These are phyloP conservation scores for Anthophora plumipes DNA, from an alignment of 2,888 invertebrate species.

Conservation along the genomic window DNA sequence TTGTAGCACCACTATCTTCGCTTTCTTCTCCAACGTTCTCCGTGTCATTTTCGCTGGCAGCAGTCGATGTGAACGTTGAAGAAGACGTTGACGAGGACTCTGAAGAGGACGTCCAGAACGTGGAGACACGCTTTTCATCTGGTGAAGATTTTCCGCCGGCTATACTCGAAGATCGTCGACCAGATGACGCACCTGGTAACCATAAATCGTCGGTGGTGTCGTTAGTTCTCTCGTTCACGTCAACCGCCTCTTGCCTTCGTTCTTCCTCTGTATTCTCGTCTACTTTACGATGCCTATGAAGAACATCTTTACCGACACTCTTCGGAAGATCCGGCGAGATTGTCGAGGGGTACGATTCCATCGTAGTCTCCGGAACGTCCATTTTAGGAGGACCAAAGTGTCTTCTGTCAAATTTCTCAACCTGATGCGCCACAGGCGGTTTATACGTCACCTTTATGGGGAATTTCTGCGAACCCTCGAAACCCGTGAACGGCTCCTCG, in stretches of 20 bases:
- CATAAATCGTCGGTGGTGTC: conserved; percentile 50
- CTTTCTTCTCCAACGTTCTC: conserved; percentile 4
- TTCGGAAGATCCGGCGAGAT: conserved; percentile 72
- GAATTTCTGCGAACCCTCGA: conserved; percentile 78
- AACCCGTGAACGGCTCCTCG: conserved; percentile 75
- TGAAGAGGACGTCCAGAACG: background rate
- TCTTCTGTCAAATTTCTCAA: conserved; percentile 80
- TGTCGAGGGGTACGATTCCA: conserved; percentile 47
- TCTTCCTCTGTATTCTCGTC: conserved; percentile 53
- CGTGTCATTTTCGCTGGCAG: conserved; percentile 12
- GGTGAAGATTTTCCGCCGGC: conserved; percentile 13
- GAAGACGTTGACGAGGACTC: background rate
- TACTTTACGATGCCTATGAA: conserved; percentile 67
- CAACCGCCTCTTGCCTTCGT: conserved; percentile 24
- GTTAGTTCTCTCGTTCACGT: conserved; percentile 44
- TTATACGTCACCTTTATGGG: conserved; percentile 74
- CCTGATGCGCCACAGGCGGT: conserved; percentile 64
- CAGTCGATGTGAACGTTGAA: conserved; percentile 17
- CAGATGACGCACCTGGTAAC: conserved; percentile 58
- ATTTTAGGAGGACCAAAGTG: conserved; percentile 79
- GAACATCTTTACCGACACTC: conserved; percentile 74
- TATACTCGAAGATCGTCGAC: conserved; percentile 43
- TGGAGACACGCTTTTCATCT: conserved; percentile 38
- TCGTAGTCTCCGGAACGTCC: conserved; percentile 60
- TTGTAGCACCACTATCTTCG: conserved; percentile 26